phyloP scores from a whole-genome alignment of 2,888 invertebrate genomes.

The Zygaena filipendulae region DNA sequence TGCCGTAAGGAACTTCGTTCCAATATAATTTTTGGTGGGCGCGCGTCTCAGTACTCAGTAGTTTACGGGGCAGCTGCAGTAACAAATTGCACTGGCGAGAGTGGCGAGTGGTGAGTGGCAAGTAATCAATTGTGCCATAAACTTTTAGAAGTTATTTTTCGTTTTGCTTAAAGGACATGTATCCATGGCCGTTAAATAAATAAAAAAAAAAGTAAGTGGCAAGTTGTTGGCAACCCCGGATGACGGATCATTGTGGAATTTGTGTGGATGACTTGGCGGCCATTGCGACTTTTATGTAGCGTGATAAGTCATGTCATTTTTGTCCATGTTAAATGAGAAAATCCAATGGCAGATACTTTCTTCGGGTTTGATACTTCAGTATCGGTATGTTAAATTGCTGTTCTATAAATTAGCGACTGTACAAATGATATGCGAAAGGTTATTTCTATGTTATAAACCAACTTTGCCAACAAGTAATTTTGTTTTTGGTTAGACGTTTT shows the following conservation, averaged over 20 bases:
- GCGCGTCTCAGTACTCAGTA: no score
- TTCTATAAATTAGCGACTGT: constrained; percentile 17
- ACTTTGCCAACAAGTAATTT: constrained; percentile 37
- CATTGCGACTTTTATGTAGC: constrained; percentile 50
- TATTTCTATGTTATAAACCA: constrained; percentile 15
- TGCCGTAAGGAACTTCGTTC: no score
- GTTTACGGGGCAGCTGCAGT: no score
- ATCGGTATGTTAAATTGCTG: constrained; percentile 72
- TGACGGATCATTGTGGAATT: constrained; percentile 18
- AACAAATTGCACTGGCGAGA: no score
- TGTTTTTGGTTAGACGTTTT: no score
- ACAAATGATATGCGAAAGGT: constrained; percentile 20
- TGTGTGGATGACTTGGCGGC: constrained; percentile 54
- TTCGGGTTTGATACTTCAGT: constrained; percentile 84
- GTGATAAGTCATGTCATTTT: constrained; percentile 77
- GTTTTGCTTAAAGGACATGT: no score
- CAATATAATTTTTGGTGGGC: no score
- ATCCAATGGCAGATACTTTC: constrained; percentile 88
- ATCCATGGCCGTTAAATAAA: no score
- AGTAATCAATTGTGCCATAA: no score
- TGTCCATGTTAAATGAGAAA: constrained; percentile 70
- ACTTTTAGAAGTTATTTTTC: no score
- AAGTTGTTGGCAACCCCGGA: constrained; percentile 6
- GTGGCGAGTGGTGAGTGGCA: no score
- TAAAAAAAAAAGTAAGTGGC: no score